Base-by-base conservation (phyloP, 1,140 invertebrate genomes). In the Zophobas morio region DNA sequence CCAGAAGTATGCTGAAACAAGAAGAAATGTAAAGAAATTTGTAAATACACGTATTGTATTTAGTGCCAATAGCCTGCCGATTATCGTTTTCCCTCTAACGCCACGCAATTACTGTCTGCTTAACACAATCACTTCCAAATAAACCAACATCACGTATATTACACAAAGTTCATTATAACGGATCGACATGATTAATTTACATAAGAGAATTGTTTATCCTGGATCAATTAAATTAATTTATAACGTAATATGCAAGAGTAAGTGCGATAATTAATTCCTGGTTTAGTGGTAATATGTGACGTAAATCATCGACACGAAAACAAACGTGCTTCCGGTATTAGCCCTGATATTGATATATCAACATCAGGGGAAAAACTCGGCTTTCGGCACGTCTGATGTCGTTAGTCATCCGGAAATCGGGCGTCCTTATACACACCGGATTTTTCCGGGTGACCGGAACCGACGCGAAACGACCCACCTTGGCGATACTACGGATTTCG, bases 1-100 rank as follows among this genome's bases (percentile, higher is more conserved):
- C 96, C 96, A 97, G 88, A 97, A 96, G 86, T 94, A 94, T 80
- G 95, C 96, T 96, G 90, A 20, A 92, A 93, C 84, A 89, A 87
- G 84, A 80, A 84, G 32, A 66, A 66, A 32, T n/a, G 37, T 39
- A 66, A 60, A 20, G 20, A 20, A 20, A 20, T 20, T 20, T 20
- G 20, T 20, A 20, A 20, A 20, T 20, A 20, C 20, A 20, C 20
- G 20, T 20, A 20, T 20, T 20, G 20, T 20, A 20, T 20, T 20
- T 20, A 20, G 20, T 20, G 20, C 20, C 20, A 20, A 20, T 20
- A 20, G 20, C 20, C 20, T 20, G 20, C 20, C 20, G 20, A 20
- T 20, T 20, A 20, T 20, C 20, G 20, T 20, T 20, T 20, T 20
- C 6, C 3, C n/a, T n/a, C 49, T 42, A 42, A 66, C 60, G 60